Base-by-base conservation (phyloP, 2,888 invertebrate species). In the Eupithecia exiguata region DNA sequence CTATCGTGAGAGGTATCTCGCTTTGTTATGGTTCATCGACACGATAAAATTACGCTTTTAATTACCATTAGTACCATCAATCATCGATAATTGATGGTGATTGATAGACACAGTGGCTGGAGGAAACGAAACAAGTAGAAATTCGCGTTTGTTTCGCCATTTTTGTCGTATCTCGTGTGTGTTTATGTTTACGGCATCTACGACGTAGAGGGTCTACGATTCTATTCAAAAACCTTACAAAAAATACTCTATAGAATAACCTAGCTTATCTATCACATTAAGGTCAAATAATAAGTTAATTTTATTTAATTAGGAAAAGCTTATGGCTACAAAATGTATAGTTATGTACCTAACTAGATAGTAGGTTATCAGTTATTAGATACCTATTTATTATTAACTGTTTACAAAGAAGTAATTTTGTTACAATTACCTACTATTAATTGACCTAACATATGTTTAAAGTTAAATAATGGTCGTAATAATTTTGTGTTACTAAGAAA, bases 21-120 rank as follows among this genome's bases (percentile, higher is more conserved):
- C 74, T 78, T 79, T 78, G 79, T 76, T 68, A 72, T 76, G 74
- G 78, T 80, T 75, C 78, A 81, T 79, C 79, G 81, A 74, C 75
- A 77, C 74, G 35, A 65, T 36, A n/a, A 65, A 65, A 65, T 65
- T 12, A 36, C 10, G 62, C 36, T 36, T 65, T 62, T 65, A 65
- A 65, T 65, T 65, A 65, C 35, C 35, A 36, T 35, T 35, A 12
- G 36, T 36, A n/a, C 38, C 18, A 65, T 65, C 63, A n/a, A 36
- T 65, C 63, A 36, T 65, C 14, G 25, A 58, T 65, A 65, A 36
- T 65, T 65, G 36, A 36, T 65, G 14, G 14, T 58, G 58, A 58
- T 58, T 58, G 21, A 58, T 58, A 21, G 58, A 25, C 58, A 25
- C 58, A 21, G 25, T 62, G 35, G 6, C 62, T 61, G 14, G 35